These are phyloP conservation scores for Equus przewalskii DNA, from an alignment of 2,113 vertebrate genomes.

Conservation along the genomic window DNA sequence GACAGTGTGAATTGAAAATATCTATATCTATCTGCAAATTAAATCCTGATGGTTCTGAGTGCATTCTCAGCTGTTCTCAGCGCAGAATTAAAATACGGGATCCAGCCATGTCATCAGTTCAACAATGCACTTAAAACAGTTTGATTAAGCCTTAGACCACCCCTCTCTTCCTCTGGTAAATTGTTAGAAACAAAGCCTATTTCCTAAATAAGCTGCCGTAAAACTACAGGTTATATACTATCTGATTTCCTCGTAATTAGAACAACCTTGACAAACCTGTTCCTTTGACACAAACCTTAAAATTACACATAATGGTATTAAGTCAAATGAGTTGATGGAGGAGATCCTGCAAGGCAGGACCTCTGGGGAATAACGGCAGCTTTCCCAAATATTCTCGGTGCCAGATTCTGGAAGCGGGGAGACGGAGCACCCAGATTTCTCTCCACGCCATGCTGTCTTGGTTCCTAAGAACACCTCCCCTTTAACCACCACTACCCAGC, in stretches of 20 bases:
- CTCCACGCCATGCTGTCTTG: not conserved
- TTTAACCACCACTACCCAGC: not conserved
- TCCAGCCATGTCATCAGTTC: not conserved
- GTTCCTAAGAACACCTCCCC: not conserved
- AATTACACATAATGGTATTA: not conserved
- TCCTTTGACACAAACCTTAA: conserved; percentile 58
- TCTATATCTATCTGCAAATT: not conserved
- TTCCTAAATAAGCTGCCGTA: conserved; percentile 58
- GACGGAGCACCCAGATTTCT: not conserved
- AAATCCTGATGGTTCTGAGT: not conserved
- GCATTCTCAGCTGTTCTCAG: not conserved
- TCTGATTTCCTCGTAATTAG: conserved; percentile 4
- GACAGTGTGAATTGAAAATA: not conserved
- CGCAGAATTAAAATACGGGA: not conserved
- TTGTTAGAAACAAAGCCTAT: not conserved
- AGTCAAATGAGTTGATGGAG: conserved; percentile 22
- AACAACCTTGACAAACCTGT: not conserved
- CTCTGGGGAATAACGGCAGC: not conserved
- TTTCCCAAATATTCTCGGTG: not conserved
- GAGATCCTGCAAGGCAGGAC: not conserved
- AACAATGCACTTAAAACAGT: not conserved
- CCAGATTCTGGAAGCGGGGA: not conserved
- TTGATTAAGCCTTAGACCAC: not conserved
- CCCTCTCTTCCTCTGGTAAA: conserved; percentile 20
- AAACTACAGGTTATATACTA: not conserved